These are phyloP conservation scores for Graptemys geographica DNA, from an alignment of 2,797 vertebrate genomes.

Conservation along the genomic window DNA sequence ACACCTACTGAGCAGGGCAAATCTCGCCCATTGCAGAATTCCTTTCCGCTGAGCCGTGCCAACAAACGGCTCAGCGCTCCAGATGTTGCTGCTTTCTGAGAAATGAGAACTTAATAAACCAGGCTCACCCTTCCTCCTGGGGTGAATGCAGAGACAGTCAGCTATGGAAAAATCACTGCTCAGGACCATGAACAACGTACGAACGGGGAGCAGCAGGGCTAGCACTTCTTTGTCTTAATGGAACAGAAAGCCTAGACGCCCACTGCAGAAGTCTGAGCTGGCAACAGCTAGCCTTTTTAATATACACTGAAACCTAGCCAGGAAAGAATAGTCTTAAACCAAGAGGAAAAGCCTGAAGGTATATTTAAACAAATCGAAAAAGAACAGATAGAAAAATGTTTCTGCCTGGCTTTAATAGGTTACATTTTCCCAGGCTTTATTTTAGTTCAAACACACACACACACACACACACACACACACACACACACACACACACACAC, in stretches of 20 bases:
- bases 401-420: constrained; percentile 41
- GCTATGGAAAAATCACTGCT: constrained; percentile 80
- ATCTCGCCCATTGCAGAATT: constrained; percentile 78
- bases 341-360: constrained; percentile 61
- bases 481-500: neutral
- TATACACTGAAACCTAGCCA: constrained; percentile 72
- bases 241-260: constrained; percentile 65
- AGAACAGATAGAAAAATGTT: neutral
- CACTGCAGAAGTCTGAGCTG: constrained; percentile 72
- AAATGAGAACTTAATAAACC: constrained; percentile 78
- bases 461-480: neutral
- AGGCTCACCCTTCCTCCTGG: constrained; percentile 84
- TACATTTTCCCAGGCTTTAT: constrained; percentile 53
- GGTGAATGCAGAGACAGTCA: constrained; percentile 78
- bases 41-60: constrained; percentile 75
- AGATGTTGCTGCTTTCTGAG: constrained; percentile 82
- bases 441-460: neutral
- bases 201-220: constrained; percentile 63
- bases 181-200: constrained; percentile 76
- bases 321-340: constrained; percentile 61
- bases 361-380: constrained; percentile 61
- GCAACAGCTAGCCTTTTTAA: constrained; percentile 61
- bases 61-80: constrained; percentile 74
- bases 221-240: constrained; percentile 75
- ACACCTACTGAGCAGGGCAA: constrained; percentile 82